phyloP scores from a whole-genome alignment of 1,140 invertebrate genomes.

The Cotesia glomerata region DNA sequence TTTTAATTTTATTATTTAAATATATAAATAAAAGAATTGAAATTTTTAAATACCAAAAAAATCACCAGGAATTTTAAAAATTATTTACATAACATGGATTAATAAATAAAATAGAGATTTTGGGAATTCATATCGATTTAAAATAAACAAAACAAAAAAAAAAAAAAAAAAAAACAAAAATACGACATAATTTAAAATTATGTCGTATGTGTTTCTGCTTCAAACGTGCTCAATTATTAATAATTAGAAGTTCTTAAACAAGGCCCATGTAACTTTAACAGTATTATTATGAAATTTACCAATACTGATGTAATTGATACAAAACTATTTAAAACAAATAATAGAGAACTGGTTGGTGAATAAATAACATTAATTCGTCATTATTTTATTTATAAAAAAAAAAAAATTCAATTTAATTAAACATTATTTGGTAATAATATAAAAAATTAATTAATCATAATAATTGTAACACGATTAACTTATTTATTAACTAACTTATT shows the following conservation, averaged over 20 bases:
- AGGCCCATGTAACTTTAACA: constrained; percentile 26
- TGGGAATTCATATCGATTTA: constrained; percentile 11
- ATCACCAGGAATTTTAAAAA: constrained; percentile 32
- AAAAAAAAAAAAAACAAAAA: not conserved
- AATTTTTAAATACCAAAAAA: constrained; percentile 28
- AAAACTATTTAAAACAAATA: constrained; percentile 16
- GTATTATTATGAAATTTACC: constrained; percentile 32
- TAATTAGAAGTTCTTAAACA: constrained; percentile 25
- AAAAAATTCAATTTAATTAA: not conserved
- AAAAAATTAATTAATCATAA: not conserved
- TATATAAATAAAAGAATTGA: constrained; percentile 1
- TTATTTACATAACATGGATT: constrained; percentile 37
- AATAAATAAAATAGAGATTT: not conserved
- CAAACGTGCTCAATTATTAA: constrained; percentile 32
- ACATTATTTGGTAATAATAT: not conserved
- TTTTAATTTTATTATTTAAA: constrained; percentile 36
- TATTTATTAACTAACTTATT: not conserved
- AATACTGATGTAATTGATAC: constrained; percentile 28
- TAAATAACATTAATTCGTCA: constrained; percentile 25
- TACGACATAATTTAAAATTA: constrained; percentile 6
- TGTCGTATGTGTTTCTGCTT: constrained; percentile 28
- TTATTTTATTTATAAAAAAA: constrained; percentile 15
- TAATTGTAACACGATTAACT: not conserved
- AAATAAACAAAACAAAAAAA: not conserved
- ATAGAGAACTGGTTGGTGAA: constrained; percentile 18